These are phyloP conservation scores for Drosophila ananassae DNA, from an alignment of 1,140 invertebrate species.

Conservation along the genomic window DNA sequence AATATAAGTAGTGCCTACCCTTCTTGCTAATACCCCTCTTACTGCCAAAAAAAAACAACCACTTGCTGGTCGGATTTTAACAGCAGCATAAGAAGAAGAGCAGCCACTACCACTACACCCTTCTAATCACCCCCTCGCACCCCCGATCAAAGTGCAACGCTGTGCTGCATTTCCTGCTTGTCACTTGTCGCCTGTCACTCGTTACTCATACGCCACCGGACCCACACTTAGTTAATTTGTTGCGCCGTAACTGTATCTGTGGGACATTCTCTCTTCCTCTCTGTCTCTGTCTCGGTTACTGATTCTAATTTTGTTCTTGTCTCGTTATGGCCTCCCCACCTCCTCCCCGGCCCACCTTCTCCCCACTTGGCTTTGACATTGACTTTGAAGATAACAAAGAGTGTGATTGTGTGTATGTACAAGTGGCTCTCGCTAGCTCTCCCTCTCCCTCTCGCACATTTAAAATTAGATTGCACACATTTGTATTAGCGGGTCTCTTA, in stretches of 20 bases:
- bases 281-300: slow-evolving; percentile 6
- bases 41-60: background rate
- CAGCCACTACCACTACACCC: slow-evolving; percentile 10
- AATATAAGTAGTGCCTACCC: no score
- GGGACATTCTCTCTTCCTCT: background rate
- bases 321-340: background rate
- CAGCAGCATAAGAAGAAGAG: background rate
- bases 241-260: slow-evolving; percentile 9
- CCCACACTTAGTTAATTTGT: slow-evolving; percentile 41
- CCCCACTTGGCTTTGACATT: slow-evolving; percentile 65
- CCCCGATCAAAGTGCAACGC: background rate
- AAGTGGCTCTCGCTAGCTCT: slow-evolving; percentile 13
- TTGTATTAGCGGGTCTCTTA: slow-evolving; percentile 14
- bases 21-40: no score
- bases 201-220: slow-evolving; percentile 66
- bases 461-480: slow-evolving; percentile 64
- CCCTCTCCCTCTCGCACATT: slow-evolving; percentile 15
- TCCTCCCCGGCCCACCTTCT: background rate
- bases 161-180: slow-evolving; percentile 54
- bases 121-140: background rate
- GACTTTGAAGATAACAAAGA: slow-evolving; percentile 72
- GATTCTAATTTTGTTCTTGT: slow-evolving; percentile 27
- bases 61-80: background rate
- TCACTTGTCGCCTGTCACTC: slow-evolving; percentile 39
- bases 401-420: slow-evolving; percentile 23